Percentiles rank a stretch among this genome's conserved stretches.
phyloP scores from a whole-genome alignment of 2,113 vertebrate genomes.

The Tapirus terrestris region DNA sequence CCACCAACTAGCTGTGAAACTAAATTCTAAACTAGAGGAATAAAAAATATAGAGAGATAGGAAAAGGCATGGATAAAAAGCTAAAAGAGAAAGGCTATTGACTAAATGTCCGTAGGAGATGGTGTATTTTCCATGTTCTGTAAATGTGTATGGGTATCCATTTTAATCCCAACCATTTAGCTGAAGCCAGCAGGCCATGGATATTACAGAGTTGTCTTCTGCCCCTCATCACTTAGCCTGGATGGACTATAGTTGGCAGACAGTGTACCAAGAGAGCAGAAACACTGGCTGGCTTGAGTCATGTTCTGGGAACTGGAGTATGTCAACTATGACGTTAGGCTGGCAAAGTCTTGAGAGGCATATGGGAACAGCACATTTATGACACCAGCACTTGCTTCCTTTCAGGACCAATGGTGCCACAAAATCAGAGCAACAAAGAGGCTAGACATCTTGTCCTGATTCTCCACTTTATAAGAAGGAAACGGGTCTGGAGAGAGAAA shows the following conservation, averaged over 20 bases:
- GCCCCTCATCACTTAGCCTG: neutral
- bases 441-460: neutral
- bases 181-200: neutral
- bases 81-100: neutral
- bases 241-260: no score
- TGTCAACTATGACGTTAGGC: neutral
- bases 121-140: neutral
- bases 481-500: neutral
- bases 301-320: neutral
- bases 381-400: neutral
- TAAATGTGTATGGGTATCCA: neutral
- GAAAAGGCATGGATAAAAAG: neutral
- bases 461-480: neutral
- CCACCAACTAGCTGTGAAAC: neutral
- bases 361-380: neutral
- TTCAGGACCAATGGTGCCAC: neutral
- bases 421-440: neutral
- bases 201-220: neutral
- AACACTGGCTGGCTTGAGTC: neutral
- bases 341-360: neutral
- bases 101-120: neutral
- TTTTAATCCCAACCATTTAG: neutral
- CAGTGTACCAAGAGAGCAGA: neutral
- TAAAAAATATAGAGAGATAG: neutral
- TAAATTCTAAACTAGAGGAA: slow-evolving; percentile 12